Conservation (phyloP, 2,888 invertebrate species). For the Agrochola lota region DNA sequence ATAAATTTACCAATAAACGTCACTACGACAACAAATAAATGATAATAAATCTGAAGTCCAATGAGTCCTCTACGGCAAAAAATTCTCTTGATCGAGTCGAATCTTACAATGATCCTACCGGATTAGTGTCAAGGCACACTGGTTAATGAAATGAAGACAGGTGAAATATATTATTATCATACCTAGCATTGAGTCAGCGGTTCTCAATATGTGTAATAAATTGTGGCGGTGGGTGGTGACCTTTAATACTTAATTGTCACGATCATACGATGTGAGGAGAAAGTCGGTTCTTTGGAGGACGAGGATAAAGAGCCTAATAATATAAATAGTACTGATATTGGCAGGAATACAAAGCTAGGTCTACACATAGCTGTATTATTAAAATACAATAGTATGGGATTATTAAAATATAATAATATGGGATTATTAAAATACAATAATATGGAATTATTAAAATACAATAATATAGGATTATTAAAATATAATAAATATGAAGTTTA, state of each 20-base stretch:
- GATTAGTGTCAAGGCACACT: slow-evolving; percentile 52
- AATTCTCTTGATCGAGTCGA: slow-evolving; percentile 27
- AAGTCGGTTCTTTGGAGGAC: slow-evolving; percentile 16
- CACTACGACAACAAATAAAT: not conserved
- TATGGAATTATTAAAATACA: too few relatives aligned
- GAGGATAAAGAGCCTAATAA: not conserved
- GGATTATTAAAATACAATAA: too few relatives aligned
- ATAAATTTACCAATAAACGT: not conserved
- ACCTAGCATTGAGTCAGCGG: slow-evolving; percentile 30
- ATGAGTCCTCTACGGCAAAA: not conserved
- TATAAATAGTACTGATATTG: not conserved
- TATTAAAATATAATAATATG: too few relatives aligned
- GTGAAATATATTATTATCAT: slow-evolving; percentile 30
- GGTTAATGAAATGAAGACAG: slow-evolving; percentile 35
- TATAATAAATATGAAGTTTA: not conserved
- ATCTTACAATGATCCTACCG: slow-evolving; percentile 19
- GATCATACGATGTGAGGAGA: slow-evolving; percentile 1
- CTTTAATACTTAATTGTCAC: slow-evolving; percentile 10
- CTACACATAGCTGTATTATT: too few relatives aligned
- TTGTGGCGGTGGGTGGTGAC: slow-evolving; percentile 7
- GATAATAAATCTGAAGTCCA: slow-evolving; percentile 8
- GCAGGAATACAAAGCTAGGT: not conserved
- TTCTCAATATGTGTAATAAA: slow-evolving; percentile 30
- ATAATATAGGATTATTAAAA: too few relatives aligned
- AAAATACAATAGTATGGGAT: too few relatives aligned